These are phyloP conservation scores for Parotocinclus haroldoi DNA, from an alignment of 2,797 vertebrate genomes.

Conservation along the genomic window DNA sequence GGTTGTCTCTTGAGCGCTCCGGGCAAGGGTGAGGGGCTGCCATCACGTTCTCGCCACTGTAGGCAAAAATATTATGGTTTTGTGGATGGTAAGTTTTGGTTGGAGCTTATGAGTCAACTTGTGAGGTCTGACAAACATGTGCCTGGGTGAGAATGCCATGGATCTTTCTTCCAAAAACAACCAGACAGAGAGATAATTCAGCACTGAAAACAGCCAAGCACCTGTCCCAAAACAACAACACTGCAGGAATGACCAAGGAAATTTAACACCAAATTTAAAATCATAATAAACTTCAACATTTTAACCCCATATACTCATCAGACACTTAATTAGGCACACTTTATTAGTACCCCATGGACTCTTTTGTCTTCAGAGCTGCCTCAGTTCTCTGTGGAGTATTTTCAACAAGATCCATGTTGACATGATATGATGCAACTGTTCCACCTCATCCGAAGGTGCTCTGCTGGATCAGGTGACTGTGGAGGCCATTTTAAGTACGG, in stretches of 20 bases:
- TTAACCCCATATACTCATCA: no score
- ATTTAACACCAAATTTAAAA: no score
- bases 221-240: slow-evolving; percentile 59
- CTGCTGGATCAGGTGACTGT: no score
- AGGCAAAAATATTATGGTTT: slow-evolving; percentile 79
- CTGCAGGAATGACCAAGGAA: not conserved
- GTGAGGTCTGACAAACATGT: slow-evolving; percentile 75
- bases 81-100: slow-evolving; percentile 58
- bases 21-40: slow-evolving; percentile 58
- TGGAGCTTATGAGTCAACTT: slow-evolving; percentile 64
- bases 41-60: slow-evolving; percentile 56
- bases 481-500: no score
- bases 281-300: no score
- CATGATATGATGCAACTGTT: slow-evolving; percentile 26
- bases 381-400: no score
- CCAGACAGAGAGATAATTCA: slow-evolving; percentile 53
- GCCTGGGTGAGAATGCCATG: slow-evolving; percentile 63
- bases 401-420: no score
- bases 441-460: no score
- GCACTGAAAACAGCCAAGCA: slow-evolving; percentile 65
- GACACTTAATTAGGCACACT: no score
- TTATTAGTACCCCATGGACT: no score
- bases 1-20: slow-evolving; percentile 64
- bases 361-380: no score
- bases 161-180: slow-evolving; percentile 59